These are phyloP conservation scores for Spatula clypeata DNA, from an alignment of 2,797 vertebrate species.

Conservation along the genomic window DNA sequence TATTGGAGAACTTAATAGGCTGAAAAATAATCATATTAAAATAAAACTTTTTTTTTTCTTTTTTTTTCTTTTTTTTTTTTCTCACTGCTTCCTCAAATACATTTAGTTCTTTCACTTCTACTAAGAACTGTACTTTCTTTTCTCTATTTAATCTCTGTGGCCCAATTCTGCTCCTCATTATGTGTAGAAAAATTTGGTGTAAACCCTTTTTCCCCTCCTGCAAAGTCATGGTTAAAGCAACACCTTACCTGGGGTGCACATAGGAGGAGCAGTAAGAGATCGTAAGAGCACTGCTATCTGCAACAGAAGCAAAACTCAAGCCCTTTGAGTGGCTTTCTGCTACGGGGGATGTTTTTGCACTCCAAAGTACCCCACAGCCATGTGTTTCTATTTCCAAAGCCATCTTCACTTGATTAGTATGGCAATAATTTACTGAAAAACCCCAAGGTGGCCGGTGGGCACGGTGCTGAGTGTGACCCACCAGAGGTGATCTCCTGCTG, in stretches of 20 bases:
- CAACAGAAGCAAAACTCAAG: background rate
- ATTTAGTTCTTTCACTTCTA: slow-evolving; percentile 25
- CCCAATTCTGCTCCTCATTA: background rate
- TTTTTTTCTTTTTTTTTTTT: slow-evolving; percentile 31
- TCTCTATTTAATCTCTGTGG: background rate
- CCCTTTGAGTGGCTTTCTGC: background rate
- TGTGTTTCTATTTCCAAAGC: background rate
- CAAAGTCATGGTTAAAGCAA: background rate
- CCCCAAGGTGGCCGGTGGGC: background rate
- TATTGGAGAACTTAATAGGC: slow-evolving; percentile 66
- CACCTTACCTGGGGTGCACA: background rate
- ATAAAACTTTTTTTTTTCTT: background rate
- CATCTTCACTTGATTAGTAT: background rate
- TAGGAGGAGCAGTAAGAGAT: background rate
- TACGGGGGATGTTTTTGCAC: background rate
- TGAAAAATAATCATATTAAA: slow-evolving; percentile 64
- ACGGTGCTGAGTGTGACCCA: background rate
- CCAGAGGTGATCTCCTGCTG: background rate
- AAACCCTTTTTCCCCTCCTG: background rate
- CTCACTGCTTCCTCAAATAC: slow-evolving; percentile 35
- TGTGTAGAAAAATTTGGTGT: background rate
- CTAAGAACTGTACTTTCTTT: slow-evolving; percentile 1
- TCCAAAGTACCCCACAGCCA: background rate
- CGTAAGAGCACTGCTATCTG: background rate
- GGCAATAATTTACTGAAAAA: background rate